Conservation (phyloP, 2,888 invertebrate species). For the Aelia acuminata region DNA sequence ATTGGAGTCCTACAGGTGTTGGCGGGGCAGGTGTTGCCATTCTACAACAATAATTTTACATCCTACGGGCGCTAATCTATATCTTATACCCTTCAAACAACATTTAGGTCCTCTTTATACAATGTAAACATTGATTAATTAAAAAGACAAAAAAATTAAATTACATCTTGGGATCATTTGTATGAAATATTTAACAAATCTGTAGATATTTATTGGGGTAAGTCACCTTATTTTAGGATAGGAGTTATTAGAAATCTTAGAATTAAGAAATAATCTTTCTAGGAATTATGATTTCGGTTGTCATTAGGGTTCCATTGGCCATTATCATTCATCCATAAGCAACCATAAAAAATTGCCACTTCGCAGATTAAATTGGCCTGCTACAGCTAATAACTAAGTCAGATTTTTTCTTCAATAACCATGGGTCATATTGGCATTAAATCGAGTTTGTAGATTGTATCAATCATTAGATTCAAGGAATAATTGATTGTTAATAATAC, state of each 20-base stretch:
- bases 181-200: background rate
- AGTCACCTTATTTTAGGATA: background rate
- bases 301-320: background rate
- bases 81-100: background rate
- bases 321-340: no score
- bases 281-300: background rate
- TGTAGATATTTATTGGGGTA: background rate
- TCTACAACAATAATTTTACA: background rate
- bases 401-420: background rate
- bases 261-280: background rate
- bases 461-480: no score
- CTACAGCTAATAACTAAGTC: background rate
- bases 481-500: no score
- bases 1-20: slow-evolving; percentile 50
- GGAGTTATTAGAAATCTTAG: background rate
- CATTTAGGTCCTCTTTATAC: background rate
- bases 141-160: no score
- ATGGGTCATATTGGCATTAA: background rate
- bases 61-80: slow-evolving; percentile 16
- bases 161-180: background rate
- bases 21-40: slow-evolving; percentile 33
- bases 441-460: background rate
- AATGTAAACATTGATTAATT: background rate
- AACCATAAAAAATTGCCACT: background rate
- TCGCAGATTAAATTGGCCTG: background rate